Evolutionary conservation across 2,888 invertebrate species (phyloP).

Genomic region (Eupithecia abbreviata): DNA sequence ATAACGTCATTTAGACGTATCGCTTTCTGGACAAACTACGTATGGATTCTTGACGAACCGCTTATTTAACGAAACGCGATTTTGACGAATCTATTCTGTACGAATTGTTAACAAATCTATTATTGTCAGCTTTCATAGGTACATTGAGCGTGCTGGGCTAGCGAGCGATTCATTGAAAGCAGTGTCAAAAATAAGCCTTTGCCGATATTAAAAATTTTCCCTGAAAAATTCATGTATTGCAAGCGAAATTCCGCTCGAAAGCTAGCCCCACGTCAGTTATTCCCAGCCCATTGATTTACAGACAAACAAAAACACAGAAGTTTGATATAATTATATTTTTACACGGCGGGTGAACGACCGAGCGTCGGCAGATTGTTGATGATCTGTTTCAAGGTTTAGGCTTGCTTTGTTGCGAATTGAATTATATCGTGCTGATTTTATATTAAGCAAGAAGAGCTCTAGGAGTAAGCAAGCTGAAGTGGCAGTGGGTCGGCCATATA

Average conservation of each 20-base stretch:
- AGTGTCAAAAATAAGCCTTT: too few relatives aligned
- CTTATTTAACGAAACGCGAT: too few relatives aligned
- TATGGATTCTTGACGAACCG: too few relatives aligned
- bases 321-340: constrained; percentile 7
- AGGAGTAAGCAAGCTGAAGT: too few relatives aligned
- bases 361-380: neutral
- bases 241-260: neutral
- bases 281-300: neutral
- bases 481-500: too few relatives aligned
- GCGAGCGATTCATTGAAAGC: neutral
- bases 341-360: constrained; percentile 1
- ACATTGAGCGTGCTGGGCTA: neutral
- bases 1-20: too few relatives aligned
- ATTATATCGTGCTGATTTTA: neutral
- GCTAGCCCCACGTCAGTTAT: neutral
- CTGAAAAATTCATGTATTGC: neutral
- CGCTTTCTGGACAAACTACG: too few relatives aligned
- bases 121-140: neutral
- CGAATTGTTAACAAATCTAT: too few relatives aligned
- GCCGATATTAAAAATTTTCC: too few relatives aligned
- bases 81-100: too few relatives aligned
- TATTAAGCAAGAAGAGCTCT: too few relatives aligned
- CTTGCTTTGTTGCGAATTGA: neutral
- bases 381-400: neutral
- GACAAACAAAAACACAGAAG: neutral